Evolutionary conservation across 2,113 vertebrate genomes (phyloP).

Genomic region (Cyphomyrus discorhynchus): DNA sequence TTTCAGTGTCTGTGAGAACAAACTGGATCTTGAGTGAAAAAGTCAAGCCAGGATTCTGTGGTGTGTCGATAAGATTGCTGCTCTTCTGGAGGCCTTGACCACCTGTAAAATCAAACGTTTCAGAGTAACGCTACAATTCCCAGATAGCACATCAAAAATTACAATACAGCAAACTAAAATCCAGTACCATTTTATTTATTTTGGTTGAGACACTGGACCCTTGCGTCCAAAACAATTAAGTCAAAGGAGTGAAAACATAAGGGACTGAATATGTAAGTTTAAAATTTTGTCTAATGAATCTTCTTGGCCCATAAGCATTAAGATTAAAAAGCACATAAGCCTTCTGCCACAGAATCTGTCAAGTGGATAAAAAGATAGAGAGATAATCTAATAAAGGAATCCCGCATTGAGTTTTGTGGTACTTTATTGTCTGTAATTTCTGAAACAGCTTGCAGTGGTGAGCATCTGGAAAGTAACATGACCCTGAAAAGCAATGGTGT

Average conservation of each 20-base stretch:
- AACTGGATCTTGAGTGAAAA: neutral
- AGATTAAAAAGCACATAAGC: neutral
- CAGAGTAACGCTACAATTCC: neutral
- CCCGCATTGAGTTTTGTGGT: neutral
- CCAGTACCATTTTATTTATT: neutral
- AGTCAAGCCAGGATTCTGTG: neutral
- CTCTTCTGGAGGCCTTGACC: neutral
- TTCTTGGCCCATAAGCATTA: neutral
- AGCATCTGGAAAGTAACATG: neutral
- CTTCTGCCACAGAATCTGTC: neutral
- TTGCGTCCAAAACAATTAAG: neutral
- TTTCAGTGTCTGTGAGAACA: neutral
- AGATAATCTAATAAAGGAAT: neutral
- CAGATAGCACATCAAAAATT: neutral
- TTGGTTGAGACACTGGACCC: neutral
- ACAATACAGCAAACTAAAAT: neutral
- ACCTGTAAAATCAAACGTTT: neutral
- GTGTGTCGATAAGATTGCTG: neutral
- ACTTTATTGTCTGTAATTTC: neutral
- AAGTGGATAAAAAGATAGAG: neutral
- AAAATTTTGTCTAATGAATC: neutral
- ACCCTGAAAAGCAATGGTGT: neutral
- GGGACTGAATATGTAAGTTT: neutral
- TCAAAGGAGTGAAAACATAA: neutral
- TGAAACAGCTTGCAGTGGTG: neutral